phyloP scores from a whole-genome alignment of 2,113 vertebrate genomes.

The Australoheros scitulus region DNA sequence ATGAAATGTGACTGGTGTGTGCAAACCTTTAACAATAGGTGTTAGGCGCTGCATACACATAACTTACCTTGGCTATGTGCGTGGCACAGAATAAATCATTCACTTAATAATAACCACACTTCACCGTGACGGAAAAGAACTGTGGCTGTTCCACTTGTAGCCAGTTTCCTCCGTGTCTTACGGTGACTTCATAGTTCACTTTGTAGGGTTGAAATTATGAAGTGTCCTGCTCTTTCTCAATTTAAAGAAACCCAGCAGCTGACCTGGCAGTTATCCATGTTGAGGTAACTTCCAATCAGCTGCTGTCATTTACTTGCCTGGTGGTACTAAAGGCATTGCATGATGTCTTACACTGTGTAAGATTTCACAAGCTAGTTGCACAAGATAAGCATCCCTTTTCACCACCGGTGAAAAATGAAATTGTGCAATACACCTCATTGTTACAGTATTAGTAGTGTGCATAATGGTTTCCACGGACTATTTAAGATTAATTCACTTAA shows the following conservation, averaged over 20 bases:
- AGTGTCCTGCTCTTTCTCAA: neutral
- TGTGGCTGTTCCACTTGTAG: conserved; percentile 4
- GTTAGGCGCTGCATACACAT: neutral
- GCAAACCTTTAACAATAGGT: neutral
- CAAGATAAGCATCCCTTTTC: neutral
- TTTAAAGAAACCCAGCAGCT: neutral
- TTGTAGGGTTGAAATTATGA: neutral
- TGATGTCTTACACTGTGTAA: neutral
- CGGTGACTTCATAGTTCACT: neutral
- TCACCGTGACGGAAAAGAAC: neutral
- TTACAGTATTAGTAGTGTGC: neutral
- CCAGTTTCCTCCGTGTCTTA: neutral
- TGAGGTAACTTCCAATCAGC: neutral
- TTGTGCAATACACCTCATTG: neutral
- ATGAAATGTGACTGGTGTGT: neutral
- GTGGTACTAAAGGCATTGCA: neutral
- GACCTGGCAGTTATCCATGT: neutral
- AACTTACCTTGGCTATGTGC: neutral
- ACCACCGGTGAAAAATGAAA: neutral
- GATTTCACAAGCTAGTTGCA: neutral
- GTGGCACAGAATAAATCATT: neutral
- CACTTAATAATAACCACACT: neutral
- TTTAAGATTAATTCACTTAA: neutral
- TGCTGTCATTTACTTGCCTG: neutral
- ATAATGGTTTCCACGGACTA: neutral